Base-by-base conservation (phyloP, 2,888 invertebrate species). In the Dendrolimus houi region DNA sequence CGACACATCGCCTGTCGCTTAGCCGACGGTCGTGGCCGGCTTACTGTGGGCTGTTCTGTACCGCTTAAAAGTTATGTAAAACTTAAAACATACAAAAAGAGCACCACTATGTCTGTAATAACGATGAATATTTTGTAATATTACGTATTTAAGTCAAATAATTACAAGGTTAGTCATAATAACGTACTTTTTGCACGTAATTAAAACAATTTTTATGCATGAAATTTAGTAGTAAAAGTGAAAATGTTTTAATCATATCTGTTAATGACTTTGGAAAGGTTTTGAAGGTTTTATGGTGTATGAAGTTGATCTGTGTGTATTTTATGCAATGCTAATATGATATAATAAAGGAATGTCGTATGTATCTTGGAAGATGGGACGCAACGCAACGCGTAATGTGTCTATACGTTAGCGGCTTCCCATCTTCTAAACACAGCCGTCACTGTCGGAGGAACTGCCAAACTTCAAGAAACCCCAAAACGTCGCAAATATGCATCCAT, bases 31-130 rank as follows among this genome's bases (percentile, higher is more conserved):
- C 29, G 29, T 29, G 6, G 29, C 29, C 29, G 29, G 29, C 29
- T 29, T 29, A 3, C 6, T 29, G 29, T 29, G 29, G 29, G 29
- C 29, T 29, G 29, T 29, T 29, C 6, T 29, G 29, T 6, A 29
- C 29, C 29, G 29, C 7, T 47, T 47, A 47, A 47, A 47, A 10
- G 47, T 47, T 47, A 47, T 8, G 9, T 47, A 47, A 47, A 47
- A 2, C 9, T 47, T 9, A 12, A 47, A 47, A 47, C 12, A 47
- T 14, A 14, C 1, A 47, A 47, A 47, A 47, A 0, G 29, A 29
- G 29, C 29, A 29, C 29, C 29, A 29, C 12, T 47, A 47, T 10
- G 47, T 47, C 47, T 47, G 47, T 47, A 58, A 58, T 60, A 58
- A 60, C 12, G 12, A 2, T 9, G 9, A 9, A 47, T 47, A 47